Conservation (phyloP, 1,140 invertebrate species). For the Holcopasites calliopsidis region DNA sequence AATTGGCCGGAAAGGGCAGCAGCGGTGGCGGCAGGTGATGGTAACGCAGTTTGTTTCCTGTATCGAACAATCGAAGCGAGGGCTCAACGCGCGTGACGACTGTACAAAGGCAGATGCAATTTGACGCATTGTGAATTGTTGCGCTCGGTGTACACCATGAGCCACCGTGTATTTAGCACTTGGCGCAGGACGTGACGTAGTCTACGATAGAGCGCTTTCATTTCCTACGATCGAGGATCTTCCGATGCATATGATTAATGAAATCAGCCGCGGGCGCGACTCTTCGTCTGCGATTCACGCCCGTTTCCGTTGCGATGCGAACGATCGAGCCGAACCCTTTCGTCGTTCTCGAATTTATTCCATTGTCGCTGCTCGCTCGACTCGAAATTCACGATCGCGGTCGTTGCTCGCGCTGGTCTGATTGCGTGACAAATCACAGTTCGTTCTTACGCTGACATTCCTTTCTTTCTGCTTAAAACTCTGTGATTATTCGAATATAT, state of each 20-base stretch:
- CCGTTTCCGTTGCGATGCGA: slow-evolving; percentile 15
- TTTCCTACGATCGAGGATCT: not conserved
- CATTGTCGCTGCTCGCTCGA: slow-evolving; percentile 12
- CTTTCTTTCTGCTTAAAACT: too few relatives aligned
- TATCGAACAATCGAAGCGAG: slow-evolving; percentile 62
- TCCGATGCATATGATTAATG: slow-evolving; percentile 18
- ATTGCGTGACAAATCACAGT: not conserved
- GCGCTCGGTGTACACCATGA: not conserved
- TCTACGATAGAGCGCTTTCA: slow-evolving; percentile 12
- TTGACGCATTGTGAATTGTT: slow-evolving; percentile 56
- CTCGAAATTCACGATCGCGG: slow-evolving; percentile 3
- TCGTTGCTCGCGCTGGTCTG: not conserved
- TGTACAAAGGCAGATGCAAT: slow-evolving; percentile 60
- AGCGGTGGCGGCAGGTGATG: slow-evolving; percentile 53
- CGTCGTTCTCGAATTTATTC: not conserved
- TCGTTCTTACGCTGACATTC: too few relatives aligned
- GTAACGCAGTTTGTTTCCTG: slow-evolving; percentile 62
- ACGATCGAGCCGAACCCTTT: not conserved
- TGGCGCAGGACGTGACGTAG: slow-evolving; percentile 10
- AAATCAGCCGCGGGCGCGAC: not conserved
- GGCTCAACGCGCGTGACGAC: slow-evolving; percentile 58
- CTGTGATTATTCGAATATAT: too few relatives aligned
- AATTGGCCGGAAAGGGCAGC: slow-evolving; percentile 49
- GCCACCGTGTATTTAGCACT: slow-evolving; percentile 18
- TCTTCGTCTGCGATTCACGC: not conserved